A percentile compares a stretch with the other conserved stretches of the same genome.
Evolutionary conservation across 64 coral and sea anemone species (phyloP).

Genomic region (Exaiptasia diaphana): DNA sequence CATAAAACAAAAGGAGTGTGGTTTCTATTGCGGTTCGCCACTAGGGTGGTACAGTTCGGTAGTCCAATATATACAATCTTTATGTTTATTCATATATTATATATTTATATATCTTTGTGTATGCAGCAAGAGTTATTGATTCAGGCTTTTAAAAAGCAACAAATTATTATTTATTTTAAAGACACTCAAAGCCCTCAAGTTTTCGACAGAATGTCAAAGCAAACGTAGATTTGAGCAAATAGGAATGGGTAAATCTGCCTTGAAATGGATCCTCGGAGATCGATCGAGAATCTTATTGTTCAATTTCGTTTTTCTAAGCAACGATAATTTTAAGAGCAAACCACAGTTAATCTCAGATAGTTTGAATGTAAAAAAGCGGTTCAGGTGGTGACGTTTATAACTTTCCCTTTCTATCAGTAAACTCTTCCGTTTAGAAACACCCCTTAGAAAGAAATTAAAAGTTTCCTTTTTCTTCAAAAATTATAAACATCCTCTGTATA

Average conservation of each 20-base stretch:
- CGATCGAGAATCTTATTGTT: not conserved
- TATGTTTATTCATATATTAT: not conserved
- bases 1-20: not conserved
- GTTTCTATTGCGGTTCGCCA: not conserved
- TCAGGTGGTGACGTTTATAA: no score
- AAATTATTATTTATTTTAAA: conserved; percentile 67
- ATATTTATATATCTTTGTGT: not conserved
- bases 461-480: no score
- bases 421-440: no score
- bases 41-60: not conserved
- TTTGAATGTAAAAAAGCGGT: no score
- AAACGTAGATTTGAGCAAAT: conserved; percentile 1
- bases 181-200: not conserved
- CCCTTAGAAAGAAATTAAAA: no score
- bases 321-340: no score
- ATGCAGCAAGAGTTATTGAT: conserved; percentile 23
- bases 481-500: no score
- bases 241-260: not conserved
- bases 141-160: conserved; percentile 51
- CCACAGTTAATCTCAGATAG: no score
- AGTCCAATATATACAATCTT: not conserved
- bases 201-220: not conserved
- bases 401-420: no score
- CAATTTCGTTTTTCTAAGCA: no score
- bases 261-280: not conserved